Conservation (phyloP, 2,888 invertebrate species). For the Pterobdella sp. region DNA sequence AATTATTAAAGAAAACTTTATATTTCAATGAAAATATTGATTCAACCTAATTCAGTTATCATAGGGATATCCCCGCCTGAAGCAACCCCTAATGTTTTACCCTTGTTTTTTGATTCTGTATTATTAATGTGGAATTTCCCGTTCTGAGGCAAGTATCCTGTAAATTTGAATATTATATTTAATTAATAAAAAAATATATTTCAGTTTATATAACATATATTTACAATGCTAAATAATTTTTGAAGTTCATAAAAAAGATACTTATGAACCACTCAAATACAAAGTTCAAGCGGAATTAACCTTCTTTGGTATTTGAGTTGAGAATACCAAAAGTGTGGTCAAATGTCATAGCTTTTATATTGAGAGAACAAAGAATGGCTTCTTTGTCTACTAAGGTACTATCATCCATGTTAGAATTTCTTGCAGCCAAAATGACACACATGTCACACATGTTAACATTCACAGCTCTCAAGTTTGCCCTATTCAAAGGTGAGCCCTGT, state of each 20-base stretch:
- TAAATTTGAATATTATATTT: background rate
- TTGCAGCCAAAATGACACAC: slow-evolving; percentile 99
- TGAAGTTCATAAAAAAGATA: background rate
- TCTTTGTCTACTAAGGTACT: slow-evolving; percentile 99
- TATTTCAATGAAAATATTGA: too few species aligned
- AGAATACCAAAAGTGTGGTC: slow-evolving; percentile 68
- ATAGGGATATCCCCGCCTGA: slow-evolving; percentile 94
- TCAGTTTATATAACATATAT: too few species aligned
- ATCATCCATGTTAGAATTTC: slow-evolving; percentile 64
- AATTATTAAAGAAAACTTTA: too few species aligned
- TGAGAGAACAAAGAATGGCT: slow-evolving; percentile 96
- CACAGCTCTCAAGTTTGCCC: slow-evolving; percentile 96
- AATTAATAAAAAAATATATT: too few species aligned
- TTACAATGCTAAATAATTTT: background rate
- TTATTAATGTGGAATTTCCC: slow-evolving; percentile 41
- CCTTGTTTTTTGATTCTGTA: slow-evolving; percentile 33
- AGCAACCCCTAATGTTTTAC: slow-evolving; percentile 42
- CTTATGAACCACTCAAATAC: too few species aligned
- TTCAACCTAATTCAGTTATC: slow-evolving; percentile 84
- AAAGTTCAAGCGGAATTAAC: too few species aligned
- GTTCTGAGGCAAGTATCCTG: slow-evolving; percentile 46
- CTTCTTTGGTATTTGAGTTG: slow-evolving; percentile 41
- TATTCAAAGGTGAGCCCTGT: slow-evolving; percentile 92
- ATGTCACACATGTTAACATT: slow-evolving; percentile 99
- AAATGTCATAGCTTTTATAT: slow-evolving; percentile 75